Evolutionary conservation across 2,113 vertebrate species (phyloP), one percentile per base, ranked within the genome.

Genomic region (Polypterus senegalus): DNA sequence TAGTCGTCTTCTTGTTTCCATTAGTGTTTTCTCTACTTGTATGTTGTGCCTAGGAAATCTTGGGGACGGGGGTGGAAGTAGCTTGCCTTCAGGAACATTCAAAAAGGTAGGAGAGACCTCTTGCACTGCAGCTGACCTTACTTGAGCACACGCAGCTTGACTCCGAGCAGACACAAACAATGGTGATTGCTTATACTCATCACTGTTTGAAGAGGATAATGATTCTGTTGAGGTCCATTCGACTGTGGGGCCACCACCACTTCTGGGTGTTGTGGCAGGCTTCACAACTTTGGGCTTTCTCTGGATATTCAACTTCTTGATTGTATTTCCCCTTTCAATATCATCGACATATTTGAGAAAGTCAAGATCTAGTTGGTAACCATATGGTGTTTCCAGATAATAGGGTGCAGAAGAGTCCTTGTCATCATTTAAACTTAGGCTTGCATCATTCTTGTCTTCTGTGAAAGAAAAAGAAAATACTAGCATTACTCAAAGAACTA

Each of bases 291-390:
- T 96, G 65, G 82, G 81, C 71, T 84, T 93, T 76, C 92, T 91
- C 72, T 80, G 86, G 74, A 97, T 88, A 57, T 91, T 95, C 63
- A 97, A 70, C 77, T 92, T 97, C 76, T 87, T 97, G 68, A 98
- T 89, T 4, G 94, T 95, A 76, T 97, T 93, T 63, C 96, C 96
- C 74, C 93, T 85, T 71, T 98, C 91, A 63, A 98, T 98, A 80
- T 98, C 94, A 58, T 98, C 91, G 70, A 98, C 96, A 55, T 97
- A 98, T 69, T 98, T 98, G 60, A 98, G 88, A 75, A 98, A 98
- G 75, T 98, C 94, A 80, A 98, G 79, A 77, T 98, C 96, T 74
- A 98, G 66, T 73, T 98, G 94, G 71, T 88, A 98, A 67, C 96
- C 96, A 0, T 98, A 98, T n/a, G 96, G 95, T 1, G 95, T 98